phyloP scores from a whole-genome alignment of 2,888 invertebrate species.

The Melanotus villosus region DNA sequence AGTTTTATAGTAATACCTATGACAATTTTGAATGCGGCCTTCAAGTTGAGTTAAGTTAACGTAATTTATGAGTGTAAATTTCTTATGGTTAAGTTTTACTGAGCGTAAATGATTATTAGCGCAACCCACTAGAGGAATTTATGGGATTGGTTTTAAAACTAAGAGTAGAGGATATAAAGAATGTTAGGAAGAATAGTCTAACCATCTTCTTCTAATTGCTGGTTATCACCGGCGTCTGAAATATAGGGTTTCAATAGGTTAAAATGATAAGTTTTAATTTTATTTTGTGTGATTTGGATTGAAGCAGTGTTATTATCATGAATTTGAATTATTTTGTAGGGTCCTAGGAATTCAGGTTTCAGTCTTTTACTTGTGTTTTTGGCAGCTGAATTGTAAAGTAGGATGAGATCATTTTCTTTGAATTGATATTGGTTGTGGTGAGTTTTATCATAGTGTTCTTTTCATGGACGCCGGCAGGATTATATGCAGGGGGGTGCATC shows the following conservation, averaged over 20 bases:
- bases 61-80: too few species aligned
- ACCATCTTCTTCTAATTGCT: not conserved
- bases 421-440: constrained; percentile 26
- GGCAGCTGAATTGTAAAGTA: constrained; percentile 23
- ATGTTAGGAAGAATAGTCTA: too few species aligned
- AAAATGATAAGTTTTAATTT: constrained; percentile 10
- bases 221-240: not conserved
- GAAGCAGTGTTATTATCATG: constrained; percentile 16
- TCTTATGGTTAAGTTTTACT: not conserved
- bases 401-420: constrained; percentile 31
- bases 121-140: too few species aligned
- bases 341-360: constrained; percentile 33
- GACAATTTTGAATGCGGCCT: too few species aligned
- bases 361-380: constrained; percentile 30
- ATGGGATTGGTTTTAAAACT: not conserved
- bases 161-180: too few species aligned
- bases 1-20: too few species aligned
- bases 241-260: constrained; percentile 15
- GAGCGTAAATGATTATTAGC: not conserved
- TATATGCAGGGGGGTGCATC: too few species aligned
- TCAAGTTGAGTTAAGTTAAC: too few species aligned
- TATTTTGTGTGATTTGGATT: not conserved
- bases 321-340: constrained; percentile 38
- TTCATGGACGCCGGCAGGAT: too few species aligned
- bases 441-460: constrained; percentile 43